phyloP scores from a whole-genome alignment of 2,113 vertebrate genomes.

The Oncorhynchus gorbuscha region DNA sequence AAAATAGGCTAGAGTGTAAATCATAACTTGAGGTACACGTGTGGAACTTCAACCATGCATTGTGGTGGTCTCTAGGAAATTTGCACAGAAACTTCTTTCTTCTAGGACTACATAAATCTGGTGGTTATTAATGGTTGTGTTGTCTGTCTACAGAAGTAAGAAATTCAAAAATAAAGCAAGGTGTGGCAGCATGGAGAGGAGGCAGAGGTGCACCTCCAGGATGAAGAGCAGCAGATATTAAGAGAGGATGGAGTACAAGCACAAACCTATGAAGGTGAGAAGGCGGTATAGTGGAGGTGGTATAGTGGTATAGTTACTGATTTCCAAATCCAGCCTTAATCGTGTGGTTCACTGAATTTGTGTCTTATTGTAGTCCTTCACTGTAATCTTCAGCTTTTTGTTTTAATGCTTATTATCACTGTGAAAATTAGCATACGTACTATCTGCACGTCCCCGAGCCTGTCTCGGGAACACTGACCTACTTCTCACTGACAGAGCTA shows the following conservation, averaged over 20 bases:
- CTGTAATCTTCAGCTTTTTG: too few relatives aligned
- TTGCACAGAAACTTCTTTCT: too few relatives aligned
- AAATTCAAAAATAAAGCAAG: conserved; percentile 83
- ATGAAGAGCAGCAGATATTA: conserved; percentile 84
- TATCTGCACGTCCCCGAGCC: neutral
- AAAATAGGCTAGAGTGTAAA: neutral
- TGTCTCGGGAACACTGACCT: neutral
- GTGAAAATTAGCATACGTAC: neutral
- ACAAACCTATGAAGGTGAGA: conserved; percentile 62
- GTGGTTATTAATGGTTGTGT: neutral
- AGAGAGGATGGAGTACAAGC: conserved; percentile 66
- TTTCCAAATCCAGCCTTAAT: too few relatives aligned
- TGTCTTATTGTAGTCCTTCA: too few relatives aligned
- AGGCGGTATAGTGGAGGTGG: too few relatives aligned
- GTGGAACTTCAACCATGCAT: neutral
- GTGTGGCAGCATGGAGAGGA: conserved; percentile 79
- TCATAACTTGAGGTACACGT: neutral
- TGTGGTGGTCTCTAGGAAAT: neutral
- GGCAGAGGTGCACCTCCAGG: conserved; percentile 79
- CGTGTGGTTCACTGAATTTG: too few relatives aligned
- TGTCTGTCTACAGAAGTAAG: conserved; percentile 74
- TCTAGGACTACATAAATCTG: neutral
- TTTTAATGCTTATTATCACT: too few relatives aligned
- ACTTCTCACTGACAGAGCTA: neutral
- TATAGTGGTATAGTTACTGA: neutral